These are phyloP conservation scores for Borostomias antarcticus DNA, from an alignment of 2,797 vertebrate genomes.

Conservation along the genomic window DNA sequence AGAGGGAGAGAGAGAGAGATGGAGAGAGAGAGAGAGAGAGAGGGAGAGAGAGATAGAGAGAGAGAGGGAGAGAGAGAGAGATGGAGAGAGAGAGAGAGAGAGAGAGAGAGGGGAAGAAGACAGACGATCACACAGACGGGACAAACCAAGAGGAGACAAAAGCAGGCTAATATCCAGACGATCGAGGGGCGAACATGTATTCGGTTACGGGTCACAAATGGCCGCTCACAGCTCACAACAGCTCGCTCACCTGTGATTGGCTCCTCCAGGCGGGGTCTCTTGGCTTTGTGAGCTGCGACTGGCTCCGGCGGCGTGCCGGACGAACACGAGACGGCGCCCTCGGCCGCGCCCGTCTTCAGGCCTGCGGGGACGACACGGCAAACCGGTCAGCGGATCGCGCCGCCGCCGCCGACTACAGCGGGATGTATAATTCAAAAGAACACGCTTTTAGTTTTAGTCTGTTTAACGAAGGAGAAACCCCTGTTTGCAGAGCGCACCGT, in stretches of 20 bases:
- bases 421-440: not conserved
- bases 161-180: too few species aligned
- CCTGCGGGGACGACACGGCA: slow-evolving; percentile 45
- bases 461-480: too few species aligned
- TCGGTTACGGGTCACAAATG: too few species aligned
- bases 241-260: slow-evolving; percentile 45
- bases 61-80: too few species aligned
- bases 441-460: not conserved
- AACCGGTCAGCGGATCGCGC: too few species aligned
- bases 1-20: too few species aligned
- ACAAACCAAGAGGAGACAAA: too few species aligned
- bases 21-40: too few species aligned
- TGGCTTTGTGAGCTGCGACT: slow-evolving; percentile 47
- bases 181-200: too few species aligned
- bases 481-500: slow-evolving; percentile 73
- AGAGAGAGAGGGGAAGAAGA: slow-evolving; percentile 27
- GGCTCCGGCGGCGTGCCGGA: slow-evolving; percentile 49
- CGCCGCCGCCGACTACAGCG: not conserved
- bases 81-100: too few species aligned
- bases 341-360: slow-evolving; percentile 30
- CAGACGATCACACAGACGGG: not conserved
- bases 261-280: slow-evolving; percentile 62
- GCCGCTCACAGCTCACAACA: too few species aligned
- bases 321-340: slow-evolving; percentile 11
- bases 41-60: too few species aligned